A percentile compares a stretch with the other conserved stretches of the same genome.
phyloP scores from a whole-genome alignment of 1,140 invertebrate species.

The Drosophila willistoni region DNA sequence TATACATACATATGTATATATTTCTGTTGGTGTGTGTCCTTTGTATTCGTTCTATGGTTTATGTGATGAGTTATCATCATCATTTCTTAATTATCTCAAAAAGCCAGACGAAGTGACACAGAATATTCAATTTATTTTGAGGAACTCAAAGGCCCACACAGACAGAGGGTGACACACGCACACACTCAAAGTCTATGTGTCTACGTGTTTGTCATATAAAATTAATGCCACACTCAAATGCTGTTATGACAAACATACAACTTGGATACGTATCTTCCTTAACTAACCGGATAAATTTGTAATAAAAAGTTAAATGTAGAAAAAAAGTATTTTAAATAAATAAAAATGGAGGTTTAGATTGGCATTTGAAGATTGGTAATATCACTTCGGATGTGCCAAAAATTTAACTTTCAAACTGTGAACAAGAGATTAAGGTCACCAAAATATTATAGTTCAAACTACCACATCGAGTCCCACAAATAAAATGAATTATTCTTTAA shows the following conservation, averaged over 20 bases:
- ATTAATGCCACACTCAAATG: neutral
- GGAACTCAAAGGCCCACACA: neutral
- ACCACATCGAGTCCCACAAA: no score
- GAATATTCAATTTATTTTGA: slow-evolving; percentile 61
- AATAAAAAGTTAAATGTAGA: neutral
- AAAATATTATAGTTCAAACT: no score
- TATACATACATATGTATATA: neutral
- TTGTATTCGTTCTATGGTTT: neutral
- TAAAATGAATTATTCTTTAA: no score
- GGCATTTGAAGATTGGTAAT: no score
- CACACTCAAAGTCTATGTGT: slow-evolving; percentile 34
- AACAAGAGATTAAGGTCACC: no score
- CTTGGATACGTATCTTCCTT: neutral
- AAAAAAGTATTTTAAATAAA: neutral
- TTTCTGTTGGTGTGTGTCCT: neutral
- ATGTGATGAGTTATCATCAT: slow-evolving; percentile 35
- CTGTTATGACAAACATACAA: neutral
- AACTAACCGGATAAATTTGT: neutral
- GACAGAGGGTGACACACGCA: neutral
- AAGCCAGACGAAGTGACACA: slow-evolving; percentile 27
- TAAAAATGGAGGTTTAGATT: no score
- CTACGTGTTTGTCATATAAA: slow-evolving; percentile 72
- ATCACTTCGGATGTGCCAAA: no score
- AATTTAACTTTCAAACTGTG: no score
- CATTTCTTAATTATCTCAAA: slow-evolving; percentile 68